Evolutionary conservation across 2,113 vertebrate genomes (phyloP).

Genomic region (Protobothrops flavoviridis): DNA sequence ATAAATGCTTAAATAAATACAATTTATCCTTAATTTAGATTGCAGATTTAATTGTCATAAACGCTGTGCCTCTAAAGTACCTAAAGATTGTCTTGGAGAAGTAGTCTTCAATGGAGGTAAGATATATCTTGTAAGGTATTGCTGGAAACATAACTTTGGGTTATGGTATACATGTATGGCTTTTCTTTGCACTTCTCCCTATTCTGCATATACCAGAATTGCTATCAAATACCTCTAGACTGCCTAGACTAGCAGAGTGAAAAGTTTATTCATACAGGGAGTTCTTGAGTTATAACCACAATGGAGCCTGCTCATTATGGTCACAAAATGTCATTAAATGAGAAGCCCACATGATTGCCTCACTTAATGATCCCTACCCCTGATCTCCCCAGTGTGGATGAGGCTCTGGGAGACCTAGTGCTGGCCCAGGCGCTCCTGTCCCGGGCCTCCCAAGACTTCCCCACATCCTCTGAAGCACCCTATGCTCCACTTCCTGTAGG

Average conservation of each 20-base stretch:
- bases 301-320: background rate
- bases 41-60: constrained; percentile 98
- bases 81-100: constrained; percentile 94
- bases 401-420: background rate
- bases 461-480: background rate
- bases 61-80: constrained; percentile 95
- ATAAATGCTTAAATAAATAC: background rate
- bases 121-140: background rate
- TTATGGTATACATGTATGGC: background rate
- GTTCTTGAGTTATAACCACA: background rate
- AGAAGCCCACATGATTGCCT: background rate
- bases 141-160: background rate
- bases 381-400: background rate
- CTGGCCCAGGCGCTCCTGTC: background rate
- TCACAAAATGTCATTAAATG: background rate
- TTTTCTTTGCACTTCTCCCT: background rate
- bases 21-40: constrained; percentile 71
- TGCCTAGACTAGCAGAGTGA: background rate
- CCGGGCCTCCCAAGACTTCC: background rate
- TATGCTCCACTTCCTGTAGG: background rate
- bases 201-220: background rate
- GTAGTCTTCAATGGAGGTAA: constrained; percentile 94
- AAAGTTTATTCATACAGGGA: background rate
- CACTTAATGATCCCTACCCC: background rate
- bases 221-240: background rate